Conservation (phyloP, 2,797 vertebrate species). For the Orestias chungarensis region DNA sequence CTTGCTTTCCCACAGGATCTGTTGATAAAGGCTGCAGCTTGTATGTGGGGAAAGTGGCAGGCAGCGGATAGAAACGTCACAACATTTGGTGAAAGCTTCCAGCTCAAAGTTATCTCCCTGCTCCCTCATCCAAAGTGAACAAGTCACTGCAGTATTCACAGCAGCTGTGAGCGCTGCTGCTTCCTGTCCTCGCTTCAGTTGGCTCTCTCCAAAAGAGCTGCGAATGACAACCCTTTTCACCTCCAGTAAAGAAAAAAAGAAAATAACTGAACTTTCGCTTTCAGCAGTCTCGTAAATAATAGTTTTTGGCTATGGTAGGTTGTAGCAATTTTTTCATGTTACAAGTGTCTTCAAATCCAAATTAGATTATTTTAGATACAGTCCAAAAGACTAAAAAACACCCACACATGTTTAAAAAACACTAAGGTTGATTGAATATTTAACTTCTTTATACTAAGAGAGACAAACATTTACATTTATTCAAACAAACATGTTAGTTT, state of each 20-base stretch:
- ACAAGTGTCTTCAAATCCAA: background rate
- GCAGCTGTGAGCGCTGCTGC: conserved; percentile 33
- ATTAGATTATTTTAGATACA: background rate
- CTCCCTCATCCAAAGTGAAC: conserved; percentile 47
- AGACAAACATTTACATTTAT: conserved; percentile 18
- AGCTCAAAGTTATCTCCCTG: conserved; percentile 37
- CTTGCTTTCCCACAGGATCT: conserved; percentile 3
- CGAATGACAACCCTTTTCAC: conserved; percentile 43
- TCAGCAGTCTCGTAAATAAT: conserved; percentile 20
- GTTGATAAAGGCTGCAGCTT: conserved; percentile 4
- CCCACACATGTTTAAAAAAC: background rate
- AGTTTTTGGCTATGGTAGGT: background rate
- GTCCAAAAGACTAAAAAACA: background rate
- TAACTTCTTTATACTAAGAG: background rate
- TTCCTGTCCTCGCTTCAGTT: conserved; percentile 27
- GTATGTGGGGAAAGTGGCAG: conserved; percentile 30
- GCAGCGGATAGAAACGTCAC: conserved; percentile 38
- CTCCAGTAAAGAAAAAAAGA: background rate
- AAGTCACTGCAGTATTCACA: conserved; percentile 46
- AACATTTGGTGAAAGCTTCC: conserved; percentile 32
- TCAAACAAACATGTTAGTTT: conserved; percentile 15
- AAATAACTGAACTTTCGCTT: conserved; percentile 19
- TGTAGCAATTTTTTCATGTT: background rate
- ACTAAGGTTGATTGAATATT: background rate
- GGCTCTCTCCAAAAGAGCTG: conserved; percentile 42